Conservation (phyloP, 1,140 invertebrate species). For the Drosophila dunni region DNA sequence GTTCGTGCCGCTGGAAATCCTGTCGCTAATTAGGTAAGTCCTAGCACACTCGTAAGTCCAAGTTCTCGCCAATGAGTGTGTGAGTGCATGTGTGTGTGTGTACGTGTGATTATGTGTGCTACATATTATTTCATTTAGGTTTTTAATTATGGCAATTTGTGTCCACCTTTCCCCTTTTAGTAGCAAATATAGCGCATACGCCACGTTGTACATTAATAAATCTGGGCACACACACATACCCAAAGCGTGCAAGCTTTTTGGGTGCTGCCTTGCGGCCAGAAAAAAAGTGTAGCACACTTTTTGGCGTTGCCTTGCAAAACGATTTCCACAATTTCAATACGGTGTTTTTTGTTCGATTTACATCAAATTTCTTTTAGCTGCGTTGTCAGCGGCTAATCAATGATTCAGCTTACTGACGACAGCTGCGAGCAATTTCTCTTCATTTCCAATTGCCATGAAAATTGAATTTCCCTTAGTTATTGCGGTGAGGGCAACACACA, state of each 20-base stretch:
- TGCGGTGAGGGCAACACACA: constrained; percentile 25
- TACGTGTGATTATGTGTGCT: constrained; percentile 33
- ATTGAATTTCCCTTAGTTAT: constrained; percentile 64
- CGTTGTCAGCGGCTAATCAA: constrained; percentile 46
- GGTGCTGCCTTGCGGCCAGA: not conserved
- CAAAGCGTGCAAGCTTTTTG: constrained; percentile 9
- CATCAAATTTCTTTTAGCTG: constrained; percentile 23
- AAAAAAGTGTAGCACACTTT: constrained; percentile 19
- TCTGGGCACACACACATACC: constrained; percentile 4
- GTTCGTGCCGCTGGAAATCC: constrained; percentile 67
- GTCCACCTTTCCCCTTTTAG: not conserved
- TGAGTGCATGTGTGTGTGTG: not conserved
- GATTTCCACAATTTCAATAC: constrained; percentile 1
- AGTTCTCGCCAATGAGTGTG: not conserved
- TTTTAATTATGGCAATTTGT: constrained; percentile 70
- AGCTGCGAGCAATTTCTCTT: constrained; percentile 57
- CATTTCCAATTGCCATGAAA: constrained; percentile 57
- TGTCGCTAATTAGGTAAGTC: constrained; percentile 76
- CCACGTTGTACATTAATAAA: constrained; percentile 39
- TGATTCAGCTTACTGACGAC: constrained; percentile 31
- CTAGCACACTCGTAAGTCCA: constrained; percentile 5
- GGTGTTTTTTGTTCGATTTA: constrained; percentile 15
- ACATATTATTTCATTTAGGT: constrained; percentile 67
- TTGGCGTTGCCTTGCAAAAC: constrained; percentile 1
- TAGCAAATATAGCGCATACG: constrained; percentile 54